Base-by-base conservation (phyloP, 2,888 invertebrate species). In the Cryptus armator region DNA sequence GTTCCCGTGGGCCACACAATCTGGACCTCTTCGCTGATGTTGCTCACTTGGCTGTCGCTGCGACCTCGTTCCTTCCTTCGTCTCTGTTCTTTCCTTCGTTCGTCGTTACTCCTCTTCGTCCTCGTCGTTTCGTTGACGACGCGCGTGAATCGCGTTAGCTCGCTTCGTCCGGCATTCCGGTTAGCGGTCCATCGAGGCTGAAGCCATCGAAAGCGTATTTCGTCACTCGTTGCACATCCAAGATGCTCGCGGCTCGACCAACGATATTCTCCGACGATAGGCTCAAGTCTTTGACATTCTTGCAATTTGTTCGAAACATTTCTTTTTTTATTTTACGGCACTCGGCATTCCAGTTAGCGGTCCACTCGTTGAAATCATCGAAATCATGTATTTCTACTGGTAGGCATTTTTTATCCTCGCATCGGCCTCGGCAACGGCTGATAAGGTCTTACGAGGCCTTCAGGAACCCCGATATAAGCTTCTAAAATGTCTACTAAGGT, bases 101-200 rank as follows among this genome's bases (percentile, higher is more conserved):
- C 53, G 64, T 64, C 67, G 24, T 67, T 14, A 4, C 24, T 72
- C 59, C 19, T 43, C 67, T 74, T 68, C 37, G 14, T 62, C n/a
- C 66, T 72, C 37, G 67, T 68, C 62, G 62, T 62, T 62, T 62
- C 62, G 32, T 62, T 62, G 32, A 24, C 19, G 53, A 76, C 62
- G 64, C 70, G 76, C 81, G 81, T 76, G 76, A 62, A 62, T 83
- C 86, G 80, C 53, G 72, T 19, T 62, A 32, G 29, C 77, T 24
- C 75, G 83, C 86, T 87, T 87, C 89, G 88, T 86, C 86, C 88
- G 87, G 86, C 88, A 90, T 91, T 90, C 89, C 89, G 86, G 89
- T 88, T 89, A 90, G 89, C 89, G 89, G 86, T 88, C 86, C 87
- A 87, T 84, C 29, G 29, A 32, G 62, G 32, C 29, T 37, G 88